Conservation (phyloP, 1,140 invertebrate genomes). For the Thaumatotibia leucotreta region DNA sequence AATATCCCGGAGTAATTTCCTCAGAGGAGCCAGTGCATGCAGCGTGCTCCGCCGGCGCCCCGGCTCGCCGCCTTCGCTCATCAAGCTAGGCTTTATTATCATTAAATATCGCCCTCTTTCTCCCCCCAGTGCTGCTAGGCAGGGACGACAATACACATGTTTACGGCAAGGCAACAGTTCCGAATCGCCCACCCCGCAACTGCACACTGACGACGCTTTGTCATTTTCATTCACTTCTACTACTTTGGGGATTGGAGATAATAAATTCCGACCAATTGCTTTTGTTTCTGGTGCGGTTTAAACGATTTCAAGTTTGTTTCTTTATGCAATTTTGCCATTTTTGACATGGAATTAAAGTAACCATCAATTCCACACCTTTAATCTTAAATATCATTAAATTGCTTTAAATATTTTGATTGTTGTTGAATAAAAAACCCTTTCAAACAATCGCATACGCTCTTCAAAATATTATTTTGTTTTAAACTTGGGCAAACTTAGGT, state of each 20-base stretch:
- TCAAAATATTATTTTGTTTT: neutral
- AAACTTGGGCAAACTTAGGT: neutral
- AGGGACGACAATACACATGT: neutral
- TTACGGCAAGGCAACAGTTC: neutral
- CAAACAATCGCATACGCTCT: too few relatives aligned
- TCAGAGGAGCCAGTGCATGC: constrained; percentile 15
- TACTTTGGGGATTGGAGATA: constrained; percentile 17
- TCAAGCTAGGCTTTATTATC: neutral
- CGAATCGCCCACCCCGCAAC: constrained; percentile 2
- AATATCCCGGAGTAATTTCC: constrained; percentile 37
- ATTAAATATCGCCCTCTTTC: neutral
- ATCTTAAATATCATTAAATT: too few relatives aligned
- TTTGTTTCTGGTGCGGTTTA: neutral
- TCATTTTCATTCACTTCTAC: constrained; percentile 29
- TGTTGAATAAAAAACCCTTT: too few relatives aligned
- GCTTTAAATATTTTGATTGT: too few relatives aligned
- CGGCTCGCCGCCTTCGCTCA: neutral
- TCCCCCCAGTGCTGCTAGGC: neutral
- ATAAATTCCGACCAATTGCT: constrained; percentile 22
- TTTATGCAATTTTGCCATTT: neutral
- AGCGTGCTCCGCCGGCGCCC: neutral
- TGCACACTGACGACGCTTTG: constrained; percentile 23
- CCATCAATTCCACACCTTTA: too few relatives aligned
- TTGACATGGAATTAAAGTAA: too few relatives aligned
- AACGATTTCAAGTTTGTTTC: neutral